These are phyloP conservation scores for Drosophila leonis DNA, from an alignment of 2,888 invertebrate genomes.

Conservation along the genomic window DNA sequence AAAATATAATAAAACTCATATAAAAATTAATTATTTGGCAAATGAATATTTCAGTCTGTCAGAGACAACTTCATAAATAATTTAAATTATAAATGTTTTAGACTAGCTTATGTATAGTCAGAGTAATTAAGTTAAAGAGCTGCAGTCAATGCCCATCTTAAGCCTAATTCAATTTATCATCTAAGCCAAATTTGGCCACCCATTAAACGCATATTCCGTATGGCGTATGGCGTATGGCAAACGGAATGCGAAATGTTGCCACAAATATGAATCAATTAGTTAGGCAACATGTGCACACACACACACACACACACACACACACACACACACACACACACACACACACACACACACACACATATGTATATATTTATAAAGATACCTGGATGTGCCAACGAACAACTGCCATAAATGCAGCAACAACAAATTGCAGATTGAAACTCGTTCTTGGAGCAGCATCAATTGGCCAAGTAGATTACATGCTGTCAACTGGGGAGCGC, in stretches of 20 bases:
- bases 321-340: background rate
- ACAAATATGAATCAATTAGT: conserved; percentile 78
- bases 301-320: too few species aligned
- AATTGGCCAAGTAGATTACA: conserved; percentile 67
- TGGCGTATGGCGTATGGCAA: conserved; percentile 43
- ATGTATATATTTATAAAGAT: conserved; percentile 10
- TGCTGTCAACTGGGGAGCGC: conserved; percentile 26
- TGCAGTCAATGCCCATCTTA: conserved; percentile 48
- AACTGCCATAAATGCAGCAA: conserved; percentile 38
- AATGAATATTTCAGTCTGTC: conserved; percentile 11
- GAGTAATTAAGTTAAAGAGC: conserved; percentile 24
- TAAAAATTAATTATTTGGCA: background rate
- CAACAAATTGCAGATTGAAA: conserved; percentile 61
- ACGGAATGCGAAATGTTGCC: conserved; percentile 54
- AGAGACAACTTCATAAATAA: background rate
- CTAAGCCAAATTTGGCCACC: conserved; percentile 60
- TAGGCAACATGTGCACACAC: conserved; percentile 53
- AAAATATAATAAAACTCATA: too few species aligned
- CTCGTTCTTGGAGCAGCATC: conserved; percentile 71
- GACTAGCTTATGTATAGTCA: conserved; percentile 19
- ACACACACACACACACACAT: background rate
- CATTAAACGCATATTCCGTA: conserved; percentile 44
- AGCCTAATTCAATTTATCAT: conserved; percentile 70
- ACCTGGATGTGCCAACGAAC: conserved; percentile 39
- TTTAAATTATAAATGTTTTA: conserved; percentile 18